Evolutionary conservation across 2,113 vertebrate genomes (phyloP).

Genomic region (Hucho hucho): DNA sequence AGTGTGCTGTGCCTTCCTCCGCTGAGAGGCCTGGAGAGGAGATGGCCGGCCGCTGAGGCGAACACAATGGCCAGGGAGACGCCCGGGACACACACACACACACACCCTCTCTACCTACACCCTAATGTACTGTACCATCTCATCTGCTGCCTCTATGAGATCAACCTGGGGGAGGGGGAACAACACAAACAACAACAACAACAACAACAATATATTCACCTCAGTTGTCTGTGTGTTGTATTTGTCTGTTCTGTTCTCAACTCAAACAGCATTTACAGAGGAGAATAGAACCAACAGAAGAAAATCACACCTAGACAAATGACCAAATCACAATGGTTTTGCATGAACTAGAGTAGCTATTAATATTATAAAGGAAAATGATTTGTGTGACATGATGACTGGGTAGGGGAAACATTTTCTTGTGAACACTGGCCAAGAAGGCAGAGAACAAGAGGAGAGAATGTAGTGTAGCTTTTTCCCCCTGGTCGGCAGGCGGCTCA

Average conservation of each 20-base stretch:
- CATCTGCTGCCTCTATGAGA: constrained; percentile 23
- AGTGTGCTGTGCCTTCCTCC: constrained; percentile 44
- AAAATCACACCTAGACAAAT: constrained; percentile 54
- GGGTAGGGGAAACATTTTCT: constrained; percentile 48
- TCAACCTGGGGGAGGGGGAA: constrained; percentile 30
- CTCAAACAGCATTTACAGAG: constrained; percentile 27
- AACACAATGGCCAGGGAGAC: constrained; percentile 56
- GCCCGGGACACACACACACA: constrained; percentile 24
- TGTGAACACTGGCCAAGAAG: constrained; percentile 46
- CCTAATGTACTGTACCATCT: constrained; percentile 10
- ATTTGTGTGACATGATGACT: constrained; percentile 43
- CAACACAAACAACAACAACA: constrained; percentile 26
- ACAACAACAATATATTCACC: constrained; percentile 33
- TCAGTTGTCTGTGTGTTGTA: constrained; percentile 20
- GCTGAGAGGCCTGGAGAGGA: constrained; percentile 59
- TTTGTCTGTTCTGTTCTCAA: constrained; percentile 20
- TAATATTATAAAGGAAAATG: constrained; percentile 28
- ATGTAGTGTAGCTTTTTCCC: constrained; percentile 51
- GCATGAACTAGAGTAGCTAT: constrained; percentile 29
- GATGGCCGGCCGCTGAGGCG: constrained; percentile 48
- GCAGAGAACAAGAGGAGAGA: constrained; percentile 51
- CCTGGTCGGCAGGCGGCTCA: constrained; percentile 45
- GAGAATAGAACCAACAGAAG: constrained; percentile 37
- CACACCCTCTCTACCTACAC: constrained; percentile 4
- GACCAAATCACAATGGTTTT: constrained; percentile 28